phyloP scores from a whole-genome alignment of 2,888 invertebrate species.

The Tipula lateralis region DNA sequence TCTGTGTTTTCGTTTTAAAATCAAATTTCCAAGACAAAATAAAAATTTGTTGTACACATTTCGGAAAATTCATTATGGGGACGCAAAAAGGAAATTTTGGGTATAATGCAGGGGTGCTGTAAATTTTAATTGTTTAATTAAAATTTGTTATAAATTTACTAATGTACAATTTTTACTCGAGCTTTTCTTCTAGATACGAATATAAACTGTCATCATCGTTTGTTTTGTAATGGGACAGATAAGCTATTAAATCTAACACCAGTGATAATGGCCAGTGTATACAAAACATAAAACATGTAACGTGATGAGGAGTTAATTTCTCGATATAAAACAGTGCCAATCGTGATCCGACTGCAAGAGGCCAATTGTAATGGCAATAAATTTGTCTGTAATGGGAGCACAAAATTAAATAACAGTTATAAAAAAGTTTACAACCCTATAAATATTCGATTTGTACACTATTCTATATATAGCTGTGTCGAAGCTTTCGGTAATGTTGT shows the following conservation, averaged over 20 bases:
- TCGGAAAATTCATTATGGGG: neutral
- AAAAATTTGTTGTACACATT: neutral
- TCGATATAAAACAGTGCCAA: neutral
- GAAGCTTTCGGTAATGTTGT: neutral
- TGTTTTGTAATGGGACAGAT: neutral
- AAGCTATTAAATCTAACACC: neutral
- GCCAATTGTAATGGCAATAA: neutral
- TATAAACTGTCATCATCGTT: neutral
- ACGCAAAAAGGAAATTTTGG: neutral
- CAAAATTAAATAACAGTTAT: neutral
- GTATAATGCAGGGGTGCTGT: neutral
- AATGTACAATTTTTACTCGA: neutral
- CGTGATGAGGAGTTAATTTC: neutral
- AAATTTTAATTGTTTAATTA: neutral
- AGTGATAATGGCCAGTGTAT: neutral
- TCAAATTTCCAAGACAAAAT: neutral
- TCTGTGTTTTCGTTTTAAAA: neutral
- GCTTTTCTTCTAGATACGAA: neutral
- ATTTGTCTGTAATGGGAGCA: neutral
- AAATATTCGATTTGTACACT: neutral
- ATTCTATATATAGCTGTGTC: neutral
- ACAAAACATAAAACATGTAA: neutral
- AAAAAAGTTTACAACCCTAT: neutral
- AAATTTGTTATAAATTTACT: neutral
- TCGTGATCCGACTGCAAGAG: neutral